A percentile compares a stretch with the other conserved stretches of the same genome.
phyloP scores from a whole-genome alignment of 2,888 invertebrate species.

The Apocheima hispidaria region DNA sequence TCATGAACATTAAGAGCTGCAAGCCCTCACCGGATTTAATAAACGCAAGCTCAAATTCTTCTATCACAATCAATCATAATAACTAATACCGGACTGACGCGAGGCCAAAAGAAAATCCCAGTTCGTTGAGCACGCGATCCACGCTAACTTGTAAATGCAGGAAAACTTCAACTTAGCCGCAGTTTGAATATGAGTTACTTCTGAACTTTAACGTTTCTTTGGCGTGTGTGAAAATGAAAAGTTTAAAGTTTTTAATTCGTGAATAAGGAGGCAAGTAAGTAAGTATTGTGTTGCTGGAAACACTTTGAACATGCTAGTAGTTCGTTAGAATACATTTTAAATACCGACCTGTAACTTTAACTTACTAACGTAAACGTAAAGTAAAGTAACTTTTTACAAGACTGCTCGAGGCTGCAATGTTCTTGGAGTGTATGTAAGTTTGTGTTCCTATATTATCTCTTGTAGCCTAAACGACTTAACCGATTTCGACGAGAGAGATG shows the following conservation, averaged over 20 bases:
- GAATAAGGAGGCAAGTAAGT: constrained; percentile 50
- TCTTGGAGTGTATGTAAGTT: too few species aligned
- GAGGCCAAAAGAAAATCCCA: constrained; percentile 35
- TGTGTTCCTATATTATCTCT: too few species aligned
- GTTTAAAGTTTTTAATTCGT: constrained; percentile 58
- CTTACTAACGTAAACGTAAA: too few species aligned
- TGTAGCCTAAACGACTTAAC: too few species aligned
- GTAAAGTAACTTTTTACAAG: too few species aligned
- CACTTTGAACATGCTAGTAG: constrained; percentile 42
- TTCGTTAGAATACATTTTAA: constrained; percentile 28
- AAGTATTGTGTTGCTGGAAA: constrained; percentile 51
- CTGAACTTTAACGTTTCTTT: constrained; percentile 65
- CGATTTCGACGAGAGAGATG: too few species aligned
- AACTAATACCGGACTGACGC: constrained; percentile 41
- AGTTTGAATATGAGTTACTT: constrained; percentile 5
- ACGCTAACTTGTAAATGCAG: constrained; percentile 55
- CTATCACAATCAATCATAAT: constrained; percentile 38
- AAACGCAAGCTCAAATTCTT: constrained; percentile 24
- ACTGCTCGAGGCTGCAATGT: too few species aligned
- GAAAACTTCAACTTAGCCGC: constrained; percentile 44
- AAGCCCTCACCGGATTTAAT: constrained; percentile 17
- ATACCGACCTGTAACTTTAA: neutral
- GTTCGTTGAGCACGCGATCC: constrained; percentile 55
- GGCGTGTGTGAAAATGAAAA: constrained; percentile 65
- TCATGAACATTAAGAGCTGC: neutral